These are phyloP conservation scores for Triplophysa yarkandensis DNA, from an alignment of 2,797 vertebrate species.

Conservation along the genomic window DNA sequence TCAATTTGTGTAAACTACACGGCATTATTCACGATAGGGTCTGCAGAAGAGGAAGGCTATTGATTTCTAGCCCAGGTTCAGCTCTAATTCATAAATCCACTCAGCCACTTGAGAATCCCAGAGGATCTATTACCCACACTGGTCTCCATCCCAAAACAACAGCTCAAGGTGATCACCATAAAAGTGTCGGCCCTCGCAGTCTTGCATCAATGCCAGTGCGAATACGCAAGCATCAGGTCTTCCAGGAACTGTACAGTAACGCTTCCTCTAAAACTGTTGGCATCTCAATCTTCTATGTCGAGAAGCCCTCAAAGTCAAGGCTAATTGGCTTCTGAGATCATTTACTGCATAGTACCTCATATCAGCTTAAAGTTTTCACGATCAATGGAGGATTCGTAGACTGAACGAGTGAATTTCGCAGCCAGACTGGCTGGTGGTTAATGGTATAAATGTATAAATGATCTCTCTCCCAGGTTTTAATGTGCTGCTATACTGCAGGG, in stretches of 20 bases:
- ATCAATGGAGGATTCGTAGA: conserved; percentile 33
- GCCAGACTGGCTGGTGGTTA: conserved; percentile 44
- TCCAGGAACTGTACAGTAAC: conserved; percentile 19
- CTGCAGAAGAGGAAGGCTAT: conserved; percentile 71
- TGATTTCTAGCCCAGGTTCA: conserved; percentile 68
- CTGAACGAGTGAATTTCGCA: conserved; percentile 38
- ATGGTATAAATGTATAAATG: conserved; percentile 53
- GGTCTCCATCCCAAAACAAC: conserved; percentile 81
- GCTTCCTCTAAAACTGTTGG: conserved; percentile 1
- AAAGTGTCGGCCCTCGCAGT: conserved; percentile 70
- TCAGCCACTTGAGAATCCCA: conserved; percentile 76
- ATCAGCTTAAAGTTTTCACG: conserved; percentile 18
- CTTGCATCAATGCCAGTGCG: conserved; percentile 61
- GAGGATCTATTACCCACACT: conserved; percentile 84
- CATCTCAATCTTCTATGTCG: neutral
- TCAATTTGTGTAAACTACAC: conserved; percentile 76
- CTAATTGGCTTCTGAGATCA: neutral
- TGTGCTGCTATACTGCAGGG: conserved; percentile 43
- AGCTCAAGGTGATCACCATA: conserved; percentile 82
- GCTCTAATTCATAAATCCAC: conserved; percentile 81
- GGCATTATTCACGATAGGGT: conserved; percentile 75
- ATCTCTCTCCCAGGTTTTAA: conserved; percentile 44
- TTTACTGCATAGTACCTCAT: conserved; percentile 5
- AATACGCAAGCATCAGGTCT: conserved; percentile 38
- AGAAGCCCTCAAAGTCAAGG: neutral